Percentiles rank a stretch among this genome's conserved stretches.
These are phyloP conservation scores for Erythrolamprus reginae DNA, from an alignment of 2,113 vertebrate species.

Conservation along the genomic window DNA sequence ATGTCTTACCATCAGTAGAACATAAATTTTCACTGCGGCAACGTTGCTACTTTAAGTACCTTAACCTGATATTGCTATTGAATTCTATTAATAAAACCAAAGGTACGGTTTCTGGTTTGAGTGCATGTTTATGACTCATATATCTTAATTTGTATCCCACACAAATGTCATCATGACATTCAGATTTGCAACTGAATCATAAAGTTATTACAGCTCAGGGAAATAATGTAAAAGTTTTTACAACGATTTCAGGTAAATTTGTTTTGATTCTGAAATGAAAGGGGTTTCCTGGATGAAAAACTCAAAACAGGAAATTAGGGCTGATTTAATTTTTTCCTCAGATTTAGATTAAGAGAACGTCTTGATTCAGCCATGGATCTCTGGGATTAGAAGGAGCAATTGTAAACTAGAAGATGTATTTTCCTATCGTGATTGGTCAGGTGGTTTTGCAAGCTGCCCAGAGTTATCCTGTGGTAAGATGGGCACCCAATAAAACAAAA, in stretches of 20 bases:
- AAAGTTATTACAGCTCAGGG: not conserved
- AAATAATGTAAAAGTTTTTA: not conserved
- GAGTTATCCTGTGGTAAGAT: not conserved
- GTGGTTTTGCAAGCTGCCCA: not conserved
- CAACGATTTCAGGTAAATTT: not conserved
- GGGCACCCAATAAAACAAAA: not conserved
- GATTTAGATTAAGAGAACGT: not conserved
- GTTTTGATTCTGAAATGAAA: not conserved
- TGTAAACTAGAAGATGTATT: not conserved
- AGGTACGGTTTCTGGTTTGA: not conserved
- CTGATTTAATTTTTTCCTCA: no score
- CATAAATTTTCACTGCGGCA: not conserved
- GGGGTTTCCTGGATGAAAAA: not conserved
- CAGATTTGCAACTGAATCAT: not conserved
- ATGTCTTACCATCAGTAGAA: not conserved
- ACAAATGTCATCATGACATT: not conserved
- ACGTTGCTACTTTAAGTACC: not conserved
- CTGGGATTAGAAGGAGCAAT: not conserved
- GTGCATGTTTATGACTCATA: not conserved
- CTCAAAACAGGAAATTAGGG: not conserved
- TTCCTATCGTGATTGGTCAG: not conserved
- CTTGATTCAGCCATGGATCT: not conserved
- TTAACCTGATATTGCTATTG: not conserved
- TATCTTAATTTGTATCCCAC: not conserved
- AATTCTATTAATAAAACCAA: not conserved